Evolutionary conservation across 2,888 invertebrate species (phyloP).

Genomic region (Bombylius discolor): DNA sequence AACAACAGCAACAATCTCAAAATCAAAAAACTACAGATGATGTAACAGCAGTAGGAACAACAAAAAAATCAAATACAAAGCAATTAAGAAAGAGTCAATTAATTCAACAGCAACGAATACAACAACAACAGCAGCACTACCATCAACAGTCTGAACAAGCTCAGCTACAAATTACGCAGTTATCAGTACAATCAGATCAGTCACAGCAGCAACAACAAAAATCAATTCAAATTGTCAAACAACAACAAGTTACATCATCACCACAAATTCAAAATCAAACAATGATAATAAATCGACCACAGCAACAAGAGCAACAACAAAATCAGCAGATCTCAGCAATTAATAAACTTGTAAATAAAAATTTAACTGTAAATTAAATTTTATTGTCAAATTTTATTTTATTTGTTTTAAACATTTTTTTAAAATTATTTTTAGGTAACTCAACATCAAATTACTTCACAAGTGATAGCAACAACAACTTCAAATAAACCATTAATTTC

Average conservation of each 20-base stretch:
- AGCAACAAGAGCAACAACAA: no score
- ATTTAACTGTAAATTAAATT: background rate
- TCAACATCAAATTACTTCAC: constrained; percentile 4
- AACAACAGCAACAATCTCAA: constrained; percentile 10
- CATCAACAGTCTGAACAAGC: no score
- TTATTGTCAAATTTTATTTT: background rate
- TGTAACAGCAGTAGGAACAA: constrained; percentile 1
- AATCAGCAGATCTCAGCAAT: constrained; percentile 7
- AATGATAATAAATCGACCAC: background rate
- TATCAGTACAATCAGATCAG: no score
- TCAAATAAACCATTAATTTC: constrained; percentile 11
- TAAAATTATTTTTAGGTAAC: background rate
- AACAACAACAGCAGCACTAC: constrained; percentile 10
- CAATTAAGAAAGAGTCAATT: constrained; percentile 1
- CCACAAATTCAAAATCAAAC: background rate
- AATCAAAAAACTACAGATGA: background rate
- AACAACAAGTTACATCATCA: constrained; percentile 3
- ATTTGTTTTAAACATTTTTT: background rate
- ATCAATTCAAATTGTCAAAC: constrained; percentile 4
- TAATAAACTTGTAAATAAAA: background rate
- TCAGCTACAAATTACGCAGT: no score
- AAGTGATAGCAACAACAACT: constrained; percentile 9
- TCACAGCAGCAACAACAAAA: constrained; percentile 12
- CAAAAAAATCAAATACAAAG: background rate
- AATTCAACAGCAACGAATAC: background rate